Conservation (phyloP, 2,888 invertebrate species). For the Tetrapedia diversipes region DNA sequence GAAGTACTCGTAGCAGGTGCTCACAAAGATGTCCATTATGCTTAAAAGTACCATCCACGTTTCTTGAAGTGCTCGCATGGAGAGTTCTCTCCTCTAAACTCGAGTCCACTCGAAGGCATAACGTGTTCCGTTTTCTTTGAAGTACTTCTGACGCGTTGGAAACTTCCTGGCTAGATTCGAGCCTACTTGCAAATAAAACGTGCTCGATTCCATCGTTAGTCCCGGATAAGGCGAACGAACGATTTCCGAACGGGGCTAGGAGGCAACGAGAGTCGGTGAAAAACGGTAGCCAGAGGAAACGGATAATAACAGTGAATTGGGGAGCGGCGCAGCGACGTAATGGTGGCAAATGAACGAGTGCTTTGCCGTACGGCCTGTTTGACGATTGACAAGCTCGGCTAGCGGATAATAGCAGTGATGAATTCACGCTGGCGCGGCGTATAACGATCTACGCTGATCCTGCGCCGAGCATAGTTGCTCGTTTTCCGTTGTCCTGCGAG, state of each 20-base stretch:
- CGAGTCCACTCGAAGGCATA: too few species aligned
- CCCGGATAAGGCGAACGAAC: background rate
- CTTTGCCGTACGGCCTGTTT: conserved; percentile 8
- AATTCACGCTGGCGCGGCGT: conserved; percentile 6
- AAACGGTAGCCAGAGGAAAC: conserved; percentile 6
- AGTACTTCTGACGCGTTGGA: too few species aligned
- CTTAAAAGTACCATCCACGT: too few species aligned
- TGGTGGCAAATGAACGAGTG: conserved; percentile 44
- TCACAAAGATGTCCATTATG: too few species aligned
- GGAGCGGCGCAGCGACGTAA: conserved; percentile 24
- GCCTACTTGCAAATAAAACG: too few species aligned
- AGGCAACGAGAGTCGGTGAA: background rate
- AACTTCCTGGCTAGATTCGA: too few species aligned
- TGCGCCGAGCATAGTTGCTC: background rate
- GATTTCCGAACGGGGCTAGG: background rate
- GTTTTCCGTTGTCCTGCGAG: background rate
- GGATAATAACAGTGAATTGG: conserved; percentile 38
- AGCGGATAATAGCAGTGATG: conserved; percentile 45
- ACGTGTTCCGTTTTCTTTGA: too few species aligned
- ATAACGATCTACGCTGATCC: background rate
- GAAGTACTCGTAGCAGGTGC: too few species aligned
- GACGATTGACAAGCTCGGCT: conserved; percentile 33
- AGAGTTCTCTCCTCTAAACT: too few species aligned
- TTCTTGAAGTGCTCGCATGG: too few species aligned
- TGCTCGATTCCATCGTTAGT: too few species aligned